A percentile compares a stretch with the other conserved stretches of the same genome.
Evolutionary conservation across 2,113 vertebrate genomes (phyloP).

Genomic region (Notiomystis cincta): DNA sequence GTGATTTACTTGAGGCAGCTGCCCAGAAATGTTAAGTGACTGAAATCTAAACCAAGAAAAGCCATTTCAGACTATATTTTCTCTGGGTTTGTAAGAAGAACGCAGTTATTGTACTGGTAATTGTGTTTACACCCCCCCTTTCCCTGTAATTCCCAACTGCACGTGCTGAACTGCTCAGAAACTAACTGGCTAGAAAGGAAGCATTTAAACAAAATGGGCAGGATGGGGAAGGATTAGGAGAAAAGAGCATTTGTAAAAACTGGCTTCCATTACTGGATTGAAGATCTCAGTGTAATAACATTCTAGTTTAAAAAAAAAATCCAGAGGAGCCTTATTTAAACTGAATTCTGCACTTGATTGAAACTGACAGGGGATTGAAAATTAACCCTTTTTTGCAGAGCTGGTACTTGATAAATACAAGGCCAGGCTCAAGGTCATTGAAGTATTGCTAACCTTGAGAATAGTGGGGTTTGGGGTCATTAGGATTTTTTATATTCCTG

Average conservation of each 20-base stretch:
- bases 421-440: conserved; percentile 43
- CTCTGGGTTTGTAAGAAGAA: not conserved
- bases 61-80: not conserved
- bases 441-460: not conserved
- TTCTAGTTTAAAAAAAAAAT: not conserved
- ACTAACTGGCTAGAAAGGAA: not conserved
- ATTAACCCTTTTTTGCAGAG: not conserved
- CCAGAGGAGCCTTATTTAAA: not conserved
- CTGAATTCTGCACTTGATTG: not conserved
- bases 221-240: not conserved
- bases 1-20: not conserved
- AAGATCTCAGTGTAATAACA: not conserved
- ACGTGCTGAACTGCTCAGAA: not conserved
- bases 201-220: not conserved
- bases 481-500: not conserved
- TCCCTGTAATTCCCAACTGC: not conserved
- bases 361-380: not conserved
- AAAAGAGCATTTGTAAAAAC: not conserved
- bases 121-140: rapidly evolving
- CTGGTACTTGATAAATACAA: not conserved
- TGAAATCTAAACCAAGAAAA: not conserved
- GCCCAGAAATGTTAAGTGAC: not conserved
- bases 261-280: not conserved
- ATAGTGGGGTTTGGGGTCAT: not conserved
- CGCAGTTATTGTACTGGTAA: not conserved